phyloP scores from a whole-genome alignment of 2,113 vertebrate species.

The Spheniscus mendiculus region DNA sequence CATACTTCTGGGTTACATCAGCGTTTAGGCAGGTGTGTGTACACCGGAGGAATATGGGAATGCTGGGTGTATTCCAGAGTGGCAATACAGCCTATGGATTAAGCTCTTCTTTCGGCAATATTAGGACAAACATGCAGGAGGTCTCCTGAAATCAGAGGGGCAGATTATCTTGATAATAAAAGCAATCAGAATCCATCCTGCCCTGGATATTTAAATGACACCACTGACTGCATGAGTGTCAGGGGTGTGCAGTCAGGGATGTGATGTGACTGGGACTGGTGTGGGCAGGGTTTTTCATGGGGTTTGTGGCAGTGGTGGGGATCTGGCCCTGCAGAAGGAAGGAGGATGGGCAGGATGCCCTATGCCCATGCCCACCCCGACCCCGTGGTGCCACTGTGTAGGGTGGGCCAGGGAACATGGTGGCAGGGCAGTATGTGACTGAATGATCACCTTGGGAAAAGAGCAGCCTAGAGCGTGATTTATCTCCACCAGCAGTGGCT shows the following conservation, averaged over 20 bases:
- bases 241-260: not conserved
- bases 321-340: not conserved
- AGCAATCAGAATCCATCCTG: not conserved
- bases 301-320: not conserved
- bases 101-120: not conserved
- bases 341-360: not conserved
- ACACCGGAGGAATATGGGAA: not conserved
- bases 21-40: not conserved
- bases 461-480: not conserved
- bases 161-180: conserved; percentile 4
- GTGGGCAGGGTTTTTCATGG: accelerated
- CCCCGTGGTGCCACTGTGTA: accelerated
- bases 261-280: not conserved
- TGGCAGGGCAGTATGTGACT: not conserved
- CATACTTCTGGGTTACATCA: conserved; percentile 28
- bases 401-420: accelerated
- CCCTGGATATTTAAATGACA: not conserved
- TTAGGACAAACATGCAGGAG: not conserved
- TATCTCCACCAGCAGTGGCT: not conserved
- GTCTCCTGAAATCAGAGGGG: conserved; percentile 27
- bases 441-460: not conserved
- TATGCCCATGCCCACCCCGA: not conserved
- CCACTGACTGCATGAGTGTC: not conserved
- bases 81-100: not conserved
- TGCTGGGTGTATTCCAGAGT: accelerated